Base-by-base conservation (phyloP, 2,888 invertebrate genomes). In the Stegophylla sp. region DNA sequence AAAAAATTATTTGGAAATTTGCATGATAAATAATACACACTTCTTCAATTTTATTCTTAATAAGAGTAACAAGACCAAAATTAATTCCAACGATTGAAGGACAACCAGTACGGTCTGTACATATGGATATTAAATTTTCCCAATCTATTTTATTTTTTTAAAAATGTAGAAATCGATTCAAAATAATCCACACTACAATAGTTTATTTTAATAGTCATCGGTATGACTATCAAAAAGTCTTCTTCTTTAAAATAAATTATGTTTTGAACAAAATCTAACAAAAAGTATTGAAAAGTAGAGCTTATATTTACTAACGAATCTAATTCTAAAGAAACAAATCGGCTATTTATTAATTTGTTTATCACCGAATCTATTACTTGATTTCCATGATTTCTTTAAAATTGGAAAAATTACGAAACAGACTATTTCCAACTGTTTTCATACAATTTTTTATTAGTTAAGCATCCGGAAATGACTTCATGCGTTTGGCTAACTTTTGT, bases 91-190 rank as follows among this genome's bases (percentile, higher is more conserved):
- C 1, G 28, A 51, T n/a, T 51, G 28, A 69, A 48, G 48, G 48
- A 69, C 67, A 67, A 15, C 67, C n/a, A n/a, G n/a, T n/a, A n/a
- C n/a, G 17, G n/a, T 69, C 17, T 69, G 67, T 69, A 69, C 67
- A 69, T 69, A 69, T 28, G 9, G 67, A 69, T 48, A 69, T 51
- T 69, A 51, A 69, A 10, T 48, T 69, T 48, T 69, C 10, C 17
- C 26, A 69, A 69, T 51, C 51, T 69, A 51, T 69, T 51, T 10
- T 67, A 67, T 67, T 17, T 28, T 67, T 67, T 67, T 26, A 64
- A 64, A 43, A 43, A 23, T 56, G 23, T 56, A 66, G 61, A 61
- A 61, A 61, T 61, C 17, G 61, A 34, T 61, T 61, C 61, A 34
- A 61, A 34, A 61, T 61, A 61, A 61, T 61, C 34, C 17, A 61